Evolutionary conservation across 2,797 vertebrate species (phyloP), one percentile per base, ranked within the genome.

Genomic region (Channallabes apus): DNA sequence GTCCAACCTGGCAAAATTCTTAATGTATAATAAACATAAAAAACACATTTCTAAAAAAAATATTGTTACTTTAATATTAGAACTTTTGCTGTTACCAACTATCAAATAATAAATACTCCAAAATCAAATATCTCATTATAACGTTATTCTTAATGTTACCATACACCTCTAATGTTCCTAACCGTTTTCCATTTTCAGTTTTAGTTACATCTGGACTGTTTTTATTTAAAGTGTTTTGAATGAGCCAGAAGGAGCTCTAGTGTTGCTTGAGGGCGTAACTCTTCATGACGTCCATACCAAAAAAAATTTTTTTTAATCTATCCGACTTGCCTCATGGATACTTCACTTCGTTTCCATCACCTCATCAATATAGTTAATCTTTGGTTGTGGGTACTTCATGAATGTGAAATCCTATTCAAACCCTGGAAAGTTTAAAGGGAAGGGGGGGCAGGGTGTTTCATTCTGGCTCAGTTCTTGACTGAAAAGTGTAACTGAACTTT

Each of bases 401-500:
- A 72, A 35, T 8, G 72, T 69, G 72, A 73, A 32, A 27, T 72
- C 58, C 58, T 38, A 82, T 86, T 82, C 75, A 86, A 86, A 67
- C 46, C 67, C 67, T 80, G 68, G 85, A 83, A 83, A 84, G 80
- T 56, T 86, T 86, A 86, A 84, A 88, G 77, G 61, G 61, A 54
- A 82, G 73, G 61, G 51, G 12, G 51, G 71, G 61, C 62, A 72
- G 72, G 62, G 82, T 87, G 61, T 62, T 24, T 87, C 56, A 83
- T 78, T 89, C 71, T 84, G 83, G 68, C 88, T 89, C 86, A 84
- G 89, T 90, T 91, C 89, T 24, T 85, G 89, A 87, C 51, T 90
- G 86, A 89, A 92, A 87, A 78, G 88, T 80, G 91, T 90, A 86
- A 91, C 87, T 89, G 89, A 89, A 91, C 83, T 87, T 80, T 88